Evolutionary conservation across 64 coral and sea anemone species (phyloP).

Genomic region (Dendronephthya gigantea): DNA sequence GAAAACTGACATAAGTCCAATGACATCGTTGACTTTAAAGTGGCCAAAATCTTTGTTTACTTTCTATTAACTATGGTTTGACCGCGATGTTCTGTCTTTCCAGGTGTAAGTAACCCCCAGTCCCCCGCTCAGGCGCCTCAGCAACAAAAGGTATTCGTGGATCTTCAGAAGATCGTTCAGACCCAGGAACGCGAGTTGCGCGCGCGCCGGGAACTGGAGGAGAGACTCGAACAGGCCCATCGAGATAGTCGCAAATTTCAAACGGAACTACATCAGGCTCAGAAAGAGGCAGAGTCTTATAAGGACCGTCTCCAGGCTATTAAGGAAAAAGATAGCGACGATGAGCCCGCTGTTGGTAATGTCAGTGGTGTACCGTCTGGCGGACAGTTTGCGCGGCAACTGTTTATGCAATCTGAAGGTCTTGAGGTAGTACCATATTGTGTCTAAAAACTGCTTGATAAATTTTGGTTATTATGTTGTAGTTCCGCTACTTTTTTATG

Average conservation of each 20-base stretch:
- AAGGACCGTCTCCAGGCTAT: slow-evolving; percentile 50
- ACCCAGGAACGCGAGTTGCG: slow-evolving; percentile 65
- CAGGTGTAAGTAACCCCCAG: neutral
- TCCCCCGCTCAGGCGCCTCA: slow-evolving; percentile 29
- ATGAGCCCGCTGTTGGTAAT: neutral
- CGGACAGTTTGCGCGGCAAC: neutral
- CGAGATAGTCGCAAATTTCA: slow-evolving; percentile 86
- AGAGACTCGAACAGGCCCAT: slow-evolving; percentile 57
- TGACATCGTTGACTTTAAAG: no score
- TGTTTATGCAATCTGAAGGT: neutral
- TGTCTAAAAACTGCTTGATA: neutral
- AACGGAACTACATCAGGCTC: slow-evolving; percentile 70
- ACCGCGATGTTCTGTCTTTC: neutral
- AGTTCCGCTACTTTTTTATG: neutral
- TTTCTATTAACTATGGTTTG: neutral
- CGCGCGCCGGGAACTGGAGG: slow-evolving; percentile 72
- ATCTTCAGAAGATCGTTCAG: slow-evolving; percentile 71
- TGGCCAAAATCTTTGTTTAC: no score
- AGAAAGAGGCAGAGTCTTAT: slow-evolving; percentile 76
- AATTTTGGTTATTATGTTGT: neutral
- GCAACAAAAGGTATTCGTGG: slow-evolving; percentile 73
- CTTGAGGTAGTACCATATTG: neutral
- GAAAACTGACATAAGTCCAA: no score
- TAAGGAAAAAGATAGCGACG: neutral
- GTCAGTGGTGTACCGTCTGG: neutral